Base-by-base conservation (phyloP, 2,888 invertebrate genomes). In the Apodemia zela region DNA sequence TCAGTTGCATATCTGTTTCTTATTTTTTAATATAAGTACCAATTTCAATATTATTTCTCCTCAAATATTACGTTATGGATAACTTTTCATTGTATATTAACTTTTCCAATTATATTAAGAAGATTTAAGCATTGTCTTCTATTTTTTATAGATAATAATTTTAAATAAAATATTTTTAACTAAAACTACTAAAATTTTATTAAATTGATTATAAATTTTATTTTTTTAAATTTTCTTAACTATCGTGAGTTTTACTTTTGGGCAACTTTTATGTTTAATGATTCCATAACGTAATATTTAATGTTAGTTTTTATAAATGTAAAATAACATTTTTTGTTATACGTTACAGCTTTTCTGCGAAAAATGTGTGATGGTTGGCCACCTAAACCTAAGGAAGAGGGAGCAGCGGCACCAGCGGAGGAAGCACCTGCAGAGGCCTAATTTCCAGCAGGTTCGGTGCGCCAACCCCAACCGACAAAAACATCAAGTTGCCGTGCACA, bases 271-370 rank as follows among this genome's bases (percentile, higher is more conserved):
- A 38, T 15, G 15, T 13, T 42, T 4, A 18, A 51, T 49, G 33
- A 63, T 58, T 58, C 29, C 58, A 63, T 58, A 59, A 45, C 42
- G 38, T 62, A 25, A 17, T 58, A 45, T 47, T 21, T 17, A 25
- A 29, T 33, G 45, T 59, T 33, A 7, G 15, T 13, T 2, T 5
- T 17, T 1, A 10, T 33, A 10, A 47, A 17, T 29, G 17, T 29
- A 17, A 57, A 58, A 29, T 59, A 63, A 63, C 59, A 45, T 33
- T 47, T 59, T 67, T n/a, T 63, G 65, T 59, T 65, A 62, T 74
- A 38, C 15, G 42, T 77, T 80, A 54, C 93, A 97, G 97, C 95
- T 91, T 98, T 98, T 94, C 95, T 97, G 89, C 95, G 95, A 93
- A 95, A 94, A 93, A 95, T 98, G 94, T 95, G 96, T 89, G 95